Conservation (phyloP, 2,113 vertebrate genomes). For the Bubalus kerabau region DNA sequence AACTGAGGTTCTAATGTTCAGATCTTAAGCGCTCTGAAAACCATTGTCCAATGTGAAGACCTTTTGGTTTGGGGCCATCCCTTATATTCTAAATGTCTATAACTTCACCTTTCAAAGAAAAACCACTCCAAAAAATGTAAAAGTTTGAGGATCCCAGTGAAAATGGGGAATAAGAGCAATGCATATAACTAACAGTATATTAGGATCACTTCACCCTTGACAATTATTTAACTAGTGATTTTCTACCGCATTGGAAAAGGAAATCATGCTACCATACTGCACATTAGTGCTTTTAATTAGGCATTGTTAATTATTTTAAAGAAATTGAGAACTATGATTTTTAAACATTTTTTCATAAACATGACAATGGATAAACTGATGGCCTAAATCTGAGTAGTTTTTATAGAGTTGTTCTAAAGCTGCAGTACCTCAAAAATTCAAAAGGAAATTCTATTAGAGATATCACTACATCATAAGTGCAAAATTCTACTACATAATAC, state of each 20-base stretch:
- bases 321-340: background rate
- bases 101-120: background rate
- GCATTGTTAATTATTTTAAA: slow-evolving; percentile 7
- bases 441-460: slow-evolving; percentile 30
- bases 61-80: background rate
- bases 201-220: background rate
- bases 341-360: background rate
- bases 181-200: background rate
- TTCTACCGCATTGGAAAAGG: background rate
- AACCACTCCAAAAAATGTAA: background rate
- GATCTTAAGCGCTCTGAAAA: background rate
- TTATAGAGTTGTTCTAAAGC: background rate
- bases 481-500: background rate
- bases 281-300: background rate
- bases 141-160: background rate
- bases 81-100: background rate
- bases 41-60: background rate
- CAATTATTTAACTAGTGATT: background rate
- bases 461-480: background rate
- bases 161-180: background rate
- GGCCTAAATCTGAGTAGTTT: background rate
- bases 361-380: background rate
- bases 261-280: background rate
- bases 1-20: background rate
- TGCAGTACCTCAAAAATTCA: slow-evolving; percentile 1